phyloP scores from a whole-genome alignment of 2,113 vertebrate genomes.

The Aphyosemion australe region DNA sequence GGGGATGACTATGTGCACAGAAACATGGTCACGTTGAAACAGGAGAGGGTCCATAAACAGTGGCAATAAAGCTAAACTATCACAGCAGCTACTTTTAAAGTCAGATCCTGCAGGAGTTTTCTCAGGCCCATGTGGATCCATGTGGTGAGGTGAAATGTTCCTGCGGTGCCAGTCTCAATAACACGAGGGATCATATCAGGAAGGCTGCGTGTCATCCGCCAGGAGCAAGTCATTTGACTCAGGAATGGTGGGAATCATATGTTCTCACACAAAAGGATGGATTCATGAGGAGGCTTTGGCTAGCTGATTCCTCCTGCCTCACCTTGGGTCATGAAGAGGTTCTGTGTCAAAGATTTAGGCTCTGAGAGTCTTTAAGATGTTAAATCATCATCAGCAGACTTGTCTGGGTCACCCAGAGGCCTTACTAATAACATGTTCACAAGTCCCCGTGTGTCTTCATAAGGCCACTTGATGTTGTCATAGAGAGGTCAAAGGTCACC shows the following conservation, averaged over 20 bases:
- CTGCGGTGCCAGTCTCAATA: conserved; percentile 25
- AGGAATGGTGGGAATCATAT: conserved; percentile 35
- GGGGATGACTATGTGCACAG: not conserved
- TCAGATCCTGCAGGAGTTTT: no score
- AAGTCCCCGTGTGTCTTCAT: no score
- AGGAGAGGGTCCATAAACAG: not conserved
- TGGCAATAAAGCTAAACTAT: not conserved
- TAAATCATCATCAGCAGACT: no score
- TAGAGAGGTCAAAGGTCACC: no score
- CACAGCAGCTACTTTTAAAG: not conserved
- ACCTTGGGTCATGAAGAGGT: not conserved
- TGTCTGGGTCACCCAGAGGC: no score
- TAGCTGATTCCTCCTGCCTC: not conserved
- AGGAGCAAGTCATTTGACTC: conserved; percentile 38
- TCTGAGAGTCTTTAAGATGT: no score
- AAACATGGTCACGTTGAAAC: not conserved
- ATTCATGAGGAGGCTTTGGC: conserved; percentile 24
- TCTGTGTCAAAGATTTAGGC: not conserved
- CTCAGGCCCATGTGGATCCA: conserved; percentile 1
- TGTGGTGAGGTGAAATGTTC: conserved; percentile 8
- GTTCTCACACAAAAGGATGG: conserved; percentile 37
- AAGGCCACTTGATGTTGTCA: no score
- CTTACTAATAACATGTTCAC: no score
- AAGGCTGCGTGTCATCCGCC: conserved; percentile 4
- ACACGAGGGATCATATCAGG: conserved; percentile 18